These are phyloP conservation scores for Lithophane semibrunnea DNA, from an alignment of 2,888 invertebrate genomes.

Conservation along the genomic window DNA sequence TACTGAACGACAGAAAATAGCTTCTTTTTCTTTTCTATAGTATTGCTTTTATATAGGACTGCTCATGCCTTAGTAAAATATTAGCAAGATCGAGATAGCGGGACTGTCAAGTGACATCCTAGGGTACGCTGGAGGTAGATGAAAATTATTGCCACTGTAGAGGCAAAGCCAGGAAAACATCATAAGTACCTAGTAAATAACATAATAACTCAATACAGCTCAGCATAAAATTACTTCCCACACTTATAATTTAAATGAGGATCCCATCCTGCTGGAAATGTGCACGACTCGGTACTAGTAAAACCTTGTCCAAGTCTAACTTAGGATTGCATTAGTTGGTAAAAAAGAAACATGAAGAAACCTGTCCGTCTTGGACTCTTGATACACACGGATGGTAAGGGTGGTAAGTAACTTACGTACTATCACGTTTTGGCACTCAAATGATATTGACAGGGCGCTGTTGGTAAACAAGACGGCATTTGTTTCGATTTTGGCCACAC, in stretches of 20 bases:
- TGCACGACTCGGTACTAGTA: constrained; percentile 20
- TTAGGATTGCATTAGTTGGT: constrained; percentile 60
- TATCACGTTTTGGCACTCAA: background rate
- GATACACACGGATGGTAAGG: constrained; percentile 60
- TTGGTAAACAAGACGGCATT: background rate
- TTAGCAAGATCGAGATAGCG: background rate
- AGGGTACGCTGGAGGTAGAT: background rate
- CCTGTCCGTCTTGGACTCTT: constrained; percentile 53
- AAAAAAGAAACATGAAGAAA: constrained; percentile 62
- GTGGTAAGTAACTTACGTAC: background rate
- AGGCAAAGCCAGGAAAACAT: constrained; percentile 3
- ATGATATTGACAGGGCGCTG: background rate
- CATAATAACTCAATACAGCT: constrained; percentile 40
- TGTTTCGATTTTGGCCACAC: background rate
- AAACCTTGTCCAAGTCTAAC: constrained; percentile 39
- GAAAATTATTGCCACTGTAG: background rate
- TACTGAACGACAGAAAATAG: background rate
- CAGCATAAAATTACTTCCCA: constrained; percentile 6
- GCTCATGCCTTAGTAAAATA: background rate
- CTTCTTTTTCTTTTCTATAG: no score
- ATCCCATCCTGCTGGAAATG: background rate
- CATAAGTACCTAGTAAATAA: background rate
- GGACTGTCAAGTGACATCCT: background rate
- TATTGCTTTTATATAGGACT: no score
- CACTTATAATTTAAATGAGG: constrained; percentile 17